phyloP scores from a whole-genome alignment of 2,113 vertebrate genomes.

The Irena cyanogastra region DNA sequence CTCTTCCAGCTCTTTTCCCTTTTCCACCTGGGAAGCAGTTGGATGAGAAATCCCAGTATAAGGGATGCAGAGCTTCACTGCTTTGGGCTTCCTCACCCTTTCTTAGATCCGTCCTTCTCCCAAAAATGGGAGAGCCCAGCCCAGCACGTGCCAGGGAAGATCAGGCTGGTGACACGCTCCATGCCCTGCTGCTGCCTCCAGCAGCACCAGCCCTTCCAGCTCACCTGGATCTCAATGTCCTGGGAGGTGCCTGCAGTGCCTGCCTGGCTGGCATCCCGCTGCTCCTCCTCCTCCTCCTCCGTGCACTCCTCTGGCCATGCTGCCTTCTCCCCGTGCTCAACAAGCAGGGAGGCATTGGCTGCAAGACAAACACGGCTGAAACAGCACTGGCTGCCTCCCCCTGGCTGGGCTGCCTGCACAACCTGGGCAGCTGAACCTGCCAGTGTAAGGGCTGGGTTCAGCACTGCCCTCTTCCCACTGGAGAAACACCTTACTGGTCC shows the following conservation, averaged over 20 bases:
- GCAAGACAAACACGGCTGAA: neutral
- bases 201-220: neutral
- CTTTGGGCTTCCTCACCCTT: neutral
- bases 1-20: constrained; percentile 69
- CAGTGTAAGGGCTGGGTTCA: accelerated
- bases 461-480: neutral
- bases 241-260: neutral
- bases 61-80: neutral
- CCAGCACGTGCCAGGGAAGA: neutral
- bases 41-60: neutral
- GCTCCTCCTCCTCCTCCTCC: constrained; percentile 36
- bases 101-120: neutral
- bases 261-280: neutral
- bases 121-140: neutral
- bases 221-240: neutral
- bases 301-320: neutral
- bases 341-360: neutral
- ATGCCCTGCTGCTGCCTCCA: neutral
- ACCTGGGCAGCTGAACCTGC: neutral
- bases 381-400: accelerated
- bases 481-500: neutral
- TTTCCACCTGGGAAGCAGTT: constrained; percentile 72
- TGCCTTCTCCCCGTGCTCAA: neutral
- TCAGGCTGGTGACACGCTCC: accelerated
- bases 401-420: neutral